phyloP scores from a whole-genome alignment of 2,113 vertebrate species.

The Ailurus styani region DNA sequence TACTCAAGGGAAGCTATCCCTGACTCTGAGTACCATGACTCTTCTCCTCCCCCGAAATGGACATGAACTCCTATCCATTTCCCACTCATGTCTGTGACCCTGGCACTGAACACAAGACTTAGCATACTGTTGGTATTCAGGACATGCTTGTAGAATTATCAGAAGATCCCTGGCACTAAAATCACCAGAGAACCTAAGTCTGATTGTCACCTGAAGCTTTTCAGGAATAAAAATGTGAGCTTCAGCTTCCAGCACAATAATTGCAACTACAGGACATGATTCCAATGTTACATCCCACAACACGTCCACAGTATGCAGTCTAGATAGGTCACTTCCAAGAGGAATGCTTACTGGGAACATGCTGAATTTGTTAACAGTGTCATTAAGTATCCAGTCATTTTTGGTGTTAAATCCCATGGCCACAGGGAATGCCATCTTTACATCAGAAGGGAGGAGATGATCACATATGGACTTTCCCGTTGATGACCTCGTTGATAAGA shows the following conservation, averaged over 20 bases:
- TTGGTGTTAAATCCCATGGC: constrained; percentile 52
- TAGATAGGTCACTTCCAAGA: constrained; percentile 67
- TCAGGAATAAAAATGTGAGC: constrained; percentile 34
- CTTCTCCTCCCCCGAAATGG: background rate
- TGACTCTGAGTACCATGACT: background rate
- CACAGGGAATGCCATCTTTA: constrained; percentile 45
- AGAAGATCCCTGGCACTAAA: background rate
- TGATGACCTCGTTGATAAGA: constrained; percentile 24
- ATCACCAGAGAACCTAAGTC: constrained; percentile 30
- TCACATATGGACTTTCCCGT: background rate
- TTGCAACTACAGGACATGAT: background rate
- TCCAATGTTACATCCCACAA: constrained; percentile 40
- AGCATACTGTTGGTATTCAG: background rate
- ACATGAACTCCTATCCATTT: background rate
- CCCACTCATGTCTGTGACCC: background rate
- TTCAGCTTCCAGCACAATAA: background rate
- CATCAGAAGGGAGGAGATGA: constrained; percentile 34
- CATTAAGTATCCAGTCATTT: constrained; percentile 64
- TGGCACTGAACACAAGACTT: background rate
- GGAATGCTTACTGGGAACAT: constrained; percentile 68
- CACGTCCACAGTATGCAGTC: constrained; percentile 65
- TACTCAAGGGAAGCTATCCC: background rate
- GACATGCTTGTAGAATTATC: constrained; percentile 5
- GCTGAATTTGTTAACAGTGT: constrained; percentile 69
- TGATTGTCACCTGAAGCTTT: constrained; percentile 37